Percentiles rank a stretch among this genome's conserved stretches.
These are phyloP conservation scores for Cryptocheilus praepositus DNA, from an alignment of 2,888 invertebrate genomes.

Conservation along the genomic window DNA sequence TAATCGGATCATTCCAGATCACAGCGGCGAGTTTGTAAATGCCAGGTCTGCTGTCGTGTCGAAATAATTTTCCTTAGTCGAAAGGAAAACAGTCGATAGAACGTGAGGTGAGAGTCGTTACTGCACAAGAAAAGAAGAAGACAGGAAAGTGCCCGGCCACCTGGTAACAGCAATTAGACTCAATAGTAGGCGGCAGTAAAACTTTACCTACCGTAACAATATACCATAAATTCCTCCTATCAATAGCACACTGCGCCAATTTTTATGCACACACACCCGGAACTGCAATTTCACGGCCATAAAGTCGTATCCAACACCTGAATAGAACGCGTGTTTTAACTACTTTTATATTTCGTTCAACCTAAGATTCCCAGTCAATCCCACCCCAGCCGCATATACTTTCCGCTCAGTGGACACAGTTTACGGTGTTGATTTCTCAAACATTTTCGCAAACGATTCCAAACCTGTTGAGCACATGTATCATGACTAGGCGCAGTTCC, in stretches of 20 bases:
- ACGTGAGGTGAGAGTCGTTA: slow-evolving; percentile 10
- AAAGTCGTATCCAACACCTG: too few relatives aligned
- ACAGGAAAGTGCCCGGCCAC: neutral
- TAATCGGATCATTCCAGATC: neutral
- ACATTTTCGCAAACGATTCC: too few relatives aligned
- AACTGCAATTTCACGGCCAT: too few relatives aligned
- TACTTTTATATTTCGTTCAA: too few relatives aligned
- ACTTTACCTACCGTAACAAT: slow-evolving; percentile 31
- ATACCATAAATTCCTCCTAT: slow-evolving; percentile 25
- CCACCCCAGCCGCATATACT: too few relatives aligned
- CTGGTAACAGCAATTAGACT: slow-evolving; percentile 27
- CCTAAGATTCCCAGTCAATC: too few relatives aligned
- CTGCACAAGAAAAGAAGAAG: slow-evolving; percentile 8
- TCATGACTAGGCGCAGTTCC: too few relatives aligned
- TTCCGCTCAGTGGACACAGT: too few relatives aligned
- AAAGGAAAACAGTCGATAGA: neutral
- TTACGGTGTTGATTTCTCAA: too few relatives aligned
- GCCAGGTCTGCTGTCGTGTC: neutral
- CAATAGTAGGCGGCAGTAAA: slow-evolving; percentile 27
- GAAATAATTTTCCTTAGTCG: neutral
- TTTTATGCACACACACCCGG: too few relatives aligned
- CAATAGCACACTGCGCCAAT: slow-evolving; percentile 1
- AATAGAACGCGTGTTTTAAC: too few relatives aligned
- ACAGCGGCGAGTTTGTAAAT: neutral
- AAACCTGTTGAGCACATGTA: too few relatives aligned